Evolutionary conservation across 2,113 vertebrate genomes (phyloP), one percentile per base, ranked within the genome.

Genomic region (Phylloscopus trochilus): DNA sequence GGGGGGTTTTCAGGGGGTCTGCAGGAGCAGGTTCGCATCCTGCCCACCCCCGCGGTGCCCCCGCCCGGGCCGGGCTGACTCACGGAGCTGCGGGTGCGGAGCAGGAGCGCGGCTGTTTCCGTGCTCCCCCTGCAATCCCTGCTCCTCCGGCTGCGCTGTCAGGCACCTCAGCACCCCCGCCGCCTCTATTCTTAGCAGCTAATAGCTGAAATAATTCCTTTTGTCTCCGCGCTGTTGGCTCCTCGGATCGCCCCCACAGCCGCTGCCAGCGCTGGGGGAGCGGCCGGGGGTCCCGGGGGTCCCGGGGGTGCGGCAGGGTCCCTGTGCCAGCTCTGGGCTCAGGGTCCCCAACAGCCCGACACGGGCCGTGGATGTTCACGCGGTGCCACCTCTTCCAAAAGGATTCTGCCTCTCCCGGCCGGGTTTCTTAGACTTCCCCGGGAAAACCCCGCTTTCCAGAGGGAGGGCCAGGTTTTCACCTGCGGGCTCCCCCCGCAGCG

Each of bases 181-280:
- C 53, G 26, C 55, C 93, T 84, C 95, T 97, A 90, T 97, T 97
- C 91, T 95, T 96, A 96, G 95, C 80, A 83, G 81, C 93, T 93
- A 93, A 96, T 87, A 93, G 93, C 95, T 83, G 87, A 89, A 97
- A 95, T 94, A 94, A 97, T 80, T 51, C 79, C 90, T 83, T 96
- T 94, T 82, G 92, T 92, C 95, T 95, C 82, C 83, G 85, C 41
- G 6, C 85, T 58, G 39, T 7, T 26, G 87, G 89, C 58, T 93
- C 92, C 87, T 79, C 3, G 31, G 17, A 11, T 92, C 72, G 76
- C 51, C 76, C 93, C 77, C 30, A 1, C 37, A 44, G 30, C 64
- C 78, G 31, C 63, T 84, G 15, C 53, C 69, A 7, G 27, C 3
- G 27, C 15, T 9, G 18, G 55, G 7, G 11, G 67, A 44, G 60